Conservation (phyloP, 2,113 vertebrate genomes). For the Neopipo cinnamomea region DNA sequence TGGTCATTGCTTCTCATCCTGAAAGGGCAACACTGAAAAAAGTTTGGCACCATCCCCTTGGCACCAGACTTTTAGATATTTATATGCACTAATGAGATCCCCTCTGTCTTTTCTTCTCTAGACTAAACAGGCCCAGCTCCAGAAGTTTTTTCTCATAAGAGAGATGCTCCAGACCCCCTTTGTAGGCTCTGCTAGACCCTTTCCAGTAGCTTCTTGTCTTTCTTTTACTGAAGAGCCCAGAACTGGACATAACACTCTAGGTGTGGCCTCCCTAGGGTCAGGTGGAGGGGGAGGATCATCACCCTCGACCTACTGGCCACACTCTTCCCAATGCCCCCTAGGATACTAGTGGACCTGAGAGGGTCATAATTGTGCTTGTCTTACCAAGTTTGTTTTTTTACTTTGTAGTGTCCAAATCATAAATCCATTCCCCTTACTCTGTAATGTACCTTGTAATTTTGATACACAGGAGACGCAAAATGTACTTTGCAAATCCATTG, state of each 20-base stretch:
- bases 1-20: not conserved
- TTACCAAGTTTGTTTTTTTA: not conserved
- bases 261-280: not conserved
- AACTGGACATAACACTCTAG: not conserved
- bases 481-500: constrained; percentile 18
- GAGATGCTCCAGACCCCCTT: not conserved
- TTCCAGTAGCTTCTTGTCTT: not conserved
- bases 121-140: not conserved
- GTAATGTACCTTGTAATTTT: not conserved
- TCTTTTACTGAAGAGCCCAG: not conserved
- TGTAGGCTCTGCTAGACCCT: not conserved
- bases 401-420: not conserved
- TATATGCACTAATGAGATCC: not conserved
- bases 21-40: not conserved
- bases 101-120: not conserved
- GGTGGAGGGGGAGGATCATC: too few species aligned
- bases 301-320: not conserved
- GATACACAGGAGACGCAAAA: not conserved
- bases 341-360: not conserved
- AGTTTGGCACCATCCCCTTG: too few species aligned
- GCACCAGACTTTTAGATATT: too few species aligned
- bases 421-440: not conserved
- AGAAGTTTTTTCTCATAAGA: not conserved
- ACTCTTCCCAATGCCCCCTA: not conserved
- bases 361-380: not conserved